Base-by-base conservation (phyloP, 2,888 invertebrate species). In the Ennomos quercinarius region DNA sequence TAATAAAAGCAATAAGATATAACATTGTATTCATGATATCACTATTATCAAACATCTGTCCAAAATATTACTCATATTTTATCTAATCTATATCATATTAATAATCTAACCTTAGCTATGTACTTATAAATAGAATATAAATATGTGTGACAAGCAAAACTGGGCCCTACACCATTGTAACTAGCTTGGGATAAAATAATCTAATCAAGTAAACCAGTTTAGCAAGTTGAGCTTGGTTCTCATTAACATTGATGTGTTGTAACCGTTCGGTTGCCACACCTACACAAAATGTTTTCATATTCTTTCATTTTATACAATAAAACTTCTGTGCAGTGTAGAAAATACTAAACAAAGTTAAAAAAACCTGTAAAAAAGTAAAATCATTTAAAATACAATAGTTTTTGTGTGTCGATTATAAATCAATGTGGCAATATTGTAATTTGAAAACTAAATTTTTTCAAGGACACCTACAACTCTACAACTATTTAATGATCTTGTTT, bases 221-320 rank as follows among this genome's bases (percentile, higher is more conserved):
- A 37, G 47, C 53, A 46, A 42, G 54, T 59, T 54, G 34, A 9
- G 46, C 17, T 36, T 10, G n/a, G 13, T 27, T 50, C 35, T 39
- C 47, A 51, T 60, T 50, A 68, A 49, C 51, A 52, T 54, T 34
- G 47, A 63, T 44, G 40, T 44, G 17, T 43, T 35, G 35, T 10
- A 49, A 42, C 45, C 49, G 36, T 59, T 40, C 41, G 10, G 10
- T 43, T 47, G 46, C 45, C 50, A 46, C 50, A 44, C 10, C 47
- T 42, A 39, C 38, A 9, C 8, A 46, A 41, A 27, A 27, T 9
- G 34, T 39, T 4, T n/a, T 27, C 8, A 10, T n/a, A 42, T 17
- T 17, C 42, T 42, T 42, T 17, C 17, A 10, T 38, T 38, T 2
- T 17, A 47, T 3, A 8, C 1, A n/a, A 3, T 27, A 27, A 27